Evolutionary conservation across 2,888 invertebrate genomes (phyloP).

Genomic region (Mythimna impura): DNA sequence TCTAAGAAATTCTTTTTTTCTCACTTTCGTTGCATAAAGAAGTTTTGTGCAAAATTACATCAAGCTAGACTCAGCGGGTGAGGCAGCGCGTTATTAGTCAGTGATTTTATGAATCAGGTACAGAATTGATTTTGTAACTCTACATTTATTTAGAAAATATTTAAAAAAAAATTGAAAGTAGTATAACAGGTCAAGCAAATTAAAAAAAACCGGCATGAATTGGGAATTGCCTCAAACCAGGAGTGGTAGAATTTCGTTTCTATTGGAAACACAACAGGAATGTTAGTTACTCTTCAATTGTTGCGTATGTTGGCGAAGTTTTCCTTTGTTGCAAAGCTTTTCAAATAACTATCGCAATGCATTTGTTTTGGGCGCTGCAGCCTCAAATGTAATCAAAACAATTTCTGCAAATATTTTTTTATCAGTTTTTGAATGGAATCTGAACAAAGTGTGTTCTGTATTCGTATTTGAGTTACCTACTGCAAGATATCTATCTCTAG

Average conservation of each 20-base stretch:
- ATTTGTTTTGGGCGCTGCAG: background rate
- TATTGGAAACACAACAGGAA: background rate
- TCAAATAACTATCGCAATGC: background rate
- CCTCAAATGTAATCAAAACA: slow-evolving; percentile 22
- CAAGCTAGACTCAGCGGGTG: too few species aligned
- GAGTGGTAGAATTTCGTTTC: background rate
- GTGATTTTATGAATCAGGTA: too few species aligned
- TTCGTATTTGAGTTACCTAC: background rate
- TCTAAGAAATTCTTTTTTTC: too few species aligned
- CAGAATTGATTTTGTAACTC: too few species aligned
- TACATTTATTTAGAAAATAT: too few species aligned
- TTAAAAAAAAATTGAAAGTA: too few species aligned
- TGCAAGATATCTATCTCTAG: background rate
- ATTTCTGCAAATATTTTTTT: background rate
- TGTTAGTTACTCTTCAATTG: background rate
- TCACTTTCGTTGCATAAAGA: too few species aligned
- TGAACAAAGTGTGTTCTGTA: background rate
- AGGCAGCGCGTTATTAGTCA: too few species aligned
- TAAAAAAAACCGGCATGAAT: too few species aligned
- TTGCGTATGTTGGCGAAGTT: background rate
- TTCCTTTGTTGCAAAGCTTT: slow-evolving; percentile 4
- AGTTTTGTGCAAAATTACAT: too few species aligned
- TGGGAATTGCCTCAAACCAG: too few species aligned
- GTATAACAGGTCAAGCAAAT: too few species aligned
- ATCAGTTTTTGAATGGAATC: background rate